Base-by-base conservation (phyloP, 1,140 invertebrate species). In the Meloidogyne floridensis region DNA sequence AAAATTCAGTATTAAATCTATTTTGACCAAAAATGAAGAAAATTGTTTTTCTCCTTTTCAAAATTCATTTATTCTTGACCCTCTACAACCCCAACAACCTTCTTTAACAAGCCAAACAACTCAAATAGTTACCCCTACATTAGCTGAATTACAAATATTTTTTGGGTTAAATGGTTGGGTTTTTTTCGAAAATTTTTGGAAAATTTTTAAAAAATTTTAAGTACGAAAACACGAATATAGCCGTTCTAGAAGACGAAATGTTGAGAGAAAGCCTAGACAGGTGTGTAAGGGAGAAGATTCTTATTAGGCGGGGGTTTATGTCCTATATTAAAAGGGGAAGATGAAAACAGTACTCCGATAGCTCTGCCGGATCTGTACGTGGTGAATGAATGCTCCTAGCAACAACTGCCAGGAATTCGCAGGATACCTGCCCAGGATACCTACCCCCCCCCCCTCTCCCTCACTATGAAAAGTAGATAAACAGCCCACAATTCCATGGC, bases 211-310 rank as follows among this genome's bases (percentile, higher is more conserved):
- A 13, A 32, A 47, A 18, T 76, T 51, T 92, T 77, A 90, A 95
- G 94, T 93, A 32, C 94, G 94, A 0, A 94, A 94, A 90, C 92
- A 93, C n/a, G 91, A 92, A 47, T 94, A 93, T 71, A 93, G 95
- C 86, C 91, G 94, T 87, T 93, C 94, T 0, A 91, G 95, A 75
- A 94, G 95, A 90, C 93, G 94, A 0, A 94, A 94, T 2, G 92
- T 95, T 4, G 96, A 97, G 88, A 91, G 96, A 47, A 97, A 97
- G 91, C 96, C 96, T 0, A 92, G 96, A 5, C 96, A 98, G 91
- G 76, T 77, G 32, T 32, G 32, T 32, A 32, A 32, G 32, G 32
- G 32, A 32, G 2, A 32, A 32, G 32, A 32, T 32, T 32, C 32
- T 32, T 32, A 32, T 2, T 32, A 1, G 32, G 32, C 32, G 32